phyloP scores from a whole-genome alignment of 1,140 invertebrate species.

The Sitodiplosis mosellana region DNA sequence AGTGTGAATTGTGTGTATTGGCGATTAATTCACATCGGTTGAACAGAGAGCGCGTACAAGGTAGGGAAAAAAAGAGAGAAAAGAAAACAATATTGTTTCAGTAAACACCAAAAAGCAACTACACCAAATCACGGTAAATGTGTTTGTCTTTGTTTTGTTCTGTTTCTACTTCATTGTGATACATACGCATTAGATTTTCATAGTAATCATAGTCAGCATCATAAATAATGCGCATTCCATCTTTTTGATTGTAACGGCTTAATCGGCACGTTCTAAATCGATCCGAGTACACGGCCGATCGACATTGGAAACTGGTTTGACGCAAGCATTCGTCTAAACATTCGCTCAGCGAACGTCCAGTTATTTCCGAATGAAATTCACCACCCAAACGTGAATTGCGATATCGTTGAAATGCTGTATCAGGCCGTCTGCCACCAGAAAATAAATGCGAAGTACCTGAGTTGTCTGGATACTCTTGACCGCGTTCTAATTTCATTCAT shows the following conservation, averaged over 20 bases:
- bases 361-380: constrained; percentile 78
- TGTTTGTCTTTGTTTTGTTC: too few relatives aligned
- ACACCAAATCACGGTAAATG: too few relatives aligned
- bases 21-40: too few relatives aligned
- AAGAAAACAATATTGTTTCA: neutral
- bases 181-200: constrained; percentile 79
- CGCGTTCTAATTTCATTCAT: constrained; percentile 33
- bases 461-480: constrained; percentile 69
- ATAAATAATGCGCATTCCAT: constrained; percentile 73
- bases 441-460: constrained; percentile 62
- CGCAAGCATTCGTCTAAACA: constrained; percentile 75
- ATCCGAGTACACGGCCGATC: constrained; percentile 72
- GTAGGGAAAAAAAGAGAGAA: neutral
- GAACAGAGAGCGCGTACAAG: too few relatives aligned
- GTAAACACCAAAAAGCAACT: too few relatives aligned
- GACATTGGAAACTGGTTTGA: constrained; percentile 72
- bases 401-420: constrained; percentile 77
- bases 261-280: constrained; percentile 63
- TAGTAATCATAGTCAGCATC: constrained; percentile 84
- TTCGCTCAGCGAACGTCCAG: constrained; percentile 64
- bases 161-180: constrained; percentile 4
- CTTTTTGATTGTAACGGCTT: constrained; percentile 68
- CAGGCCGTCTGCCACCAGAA: constrained; percentile 54
- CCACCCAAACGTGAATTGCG: constrained; percentile 65
- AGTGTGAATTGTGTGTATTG: too few relatives aligned